These are phyloP conservation scores for Scortum barcoo DNA, from an alignment of 2,113 vertebrate genomes.

Conservation along the genomic window DNA sequence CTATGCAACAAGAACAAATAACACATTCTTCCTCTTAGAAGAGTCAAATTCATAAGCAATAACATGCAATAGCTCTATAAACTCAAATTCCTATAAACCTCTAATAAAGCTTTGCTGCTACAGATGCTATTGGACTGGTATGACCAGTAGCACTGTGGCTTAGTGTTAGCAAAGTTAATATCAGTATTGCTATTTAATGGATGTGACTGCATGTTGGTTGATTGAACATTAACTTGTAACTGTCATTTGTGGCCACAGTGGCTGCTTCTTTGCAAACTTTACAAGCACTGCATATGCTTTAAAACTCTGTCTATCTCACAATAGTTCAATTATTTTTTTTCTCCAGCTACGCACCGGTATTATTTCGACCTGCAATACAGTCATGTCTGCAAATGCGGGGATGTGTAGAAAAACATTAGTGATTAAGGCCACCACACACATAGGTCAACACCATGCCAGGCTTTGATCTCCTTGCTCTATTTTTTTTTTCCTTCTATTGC, in stretches of 20 bases:
- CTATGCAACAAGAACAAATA: neutral
- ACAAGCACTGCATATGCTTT: neutral
- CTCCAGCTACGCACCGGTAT: neutral
- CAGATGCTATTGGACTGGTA: neutral
- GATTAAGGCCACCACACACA: conserved; percentile 29
- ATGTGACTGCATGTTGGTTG: neutral
- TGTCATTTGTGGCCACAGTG: neutral
- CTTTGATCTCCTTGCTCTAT: conserved; percentile 64
- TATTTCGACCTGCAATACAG: neutral
- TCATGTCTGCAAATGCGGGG: neutral
- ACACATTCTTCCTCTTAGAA: neutral
- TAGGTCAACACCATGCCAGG: conserved; percentile 7
- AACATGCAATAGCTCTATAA: neutral
- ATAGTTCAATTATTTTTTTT: neutral
- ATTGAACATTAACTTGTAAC: neutral
- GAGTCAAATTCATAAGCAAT: neutral
- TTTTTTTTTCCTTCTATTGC: conserved; percentile 28
- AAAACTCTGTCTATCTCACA: neutral
- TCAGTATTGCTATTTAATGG: neutral
- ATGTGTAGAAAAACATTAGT: conserved; percentile 10
- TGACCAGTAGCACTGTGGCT: neutral
- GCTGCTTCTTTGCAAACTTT: neutral
- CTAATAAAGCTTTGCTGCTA: neutral
- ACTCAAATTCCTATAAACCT: too few relatives aligned
- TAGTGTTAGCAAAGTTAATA: neutral